These are phyloP conservation scores for Sula dactylatra DNA, from an alignment of 2,113 vertebrate species.

Conservation along the genomic window DNA sequence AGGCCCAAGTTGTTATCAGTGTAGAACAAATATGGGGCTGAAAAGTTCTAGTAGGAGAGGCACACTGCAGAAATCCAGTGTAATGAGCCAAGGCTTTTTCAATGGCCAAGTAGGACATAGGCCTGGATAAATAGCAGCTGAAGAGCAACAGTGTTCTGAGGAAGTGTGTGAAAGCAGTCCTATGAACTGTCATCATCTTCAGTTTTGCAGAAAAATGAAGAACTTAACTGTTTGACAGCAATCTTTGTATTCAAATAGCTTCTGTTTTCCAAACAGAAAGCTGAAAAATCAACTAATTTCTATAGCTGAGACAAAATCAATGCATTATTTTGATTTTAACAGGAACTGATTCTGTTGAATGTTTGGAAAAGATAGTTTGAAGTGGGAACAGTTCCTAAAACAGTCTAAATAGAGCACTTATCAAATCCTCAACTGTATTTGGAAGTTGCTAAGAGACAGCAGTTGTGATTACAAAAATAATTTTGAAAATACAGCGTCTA, in stretches of 20 bases:
- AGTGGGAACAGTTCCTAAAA: slow-evolving; percentile 17
- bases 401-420: slow-evolving; percentile 3
- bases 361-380: slow-evolving; percentile 17
- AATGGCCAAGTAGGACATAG: background rate
- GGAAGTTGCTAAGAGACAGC: slow-evolving; percentile 49
- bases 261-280: slow-evolving; percentile 19
- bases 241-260: background rate
- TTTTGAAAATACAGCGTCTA: background rate
- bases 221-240: background rate
- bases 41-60: background rate
- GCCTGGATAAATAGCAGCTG: background rate
- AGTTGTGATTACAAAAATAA: slow-evolving; percentile 24
- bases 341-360: background rate
- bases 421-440: slow-evolving; percentile 9
- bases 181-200: background rate
- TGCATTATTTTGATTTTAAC: slow-evolving; percentile 25
- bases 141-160: background rate
- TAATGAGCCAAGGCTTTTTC: background rate
- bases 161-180: background rate
- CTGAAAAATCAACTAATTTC: background rate
- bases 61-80: background rate
- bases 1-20: background rate
- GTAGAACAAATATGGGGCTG: background rate
- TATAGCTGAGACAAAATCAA: background rate
- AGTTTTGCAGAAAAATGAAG: background rate